Base-by-base conservation (phyloP, 2,113 vertebrate genomes). In the Anser brachyrhynchus region DNA sequence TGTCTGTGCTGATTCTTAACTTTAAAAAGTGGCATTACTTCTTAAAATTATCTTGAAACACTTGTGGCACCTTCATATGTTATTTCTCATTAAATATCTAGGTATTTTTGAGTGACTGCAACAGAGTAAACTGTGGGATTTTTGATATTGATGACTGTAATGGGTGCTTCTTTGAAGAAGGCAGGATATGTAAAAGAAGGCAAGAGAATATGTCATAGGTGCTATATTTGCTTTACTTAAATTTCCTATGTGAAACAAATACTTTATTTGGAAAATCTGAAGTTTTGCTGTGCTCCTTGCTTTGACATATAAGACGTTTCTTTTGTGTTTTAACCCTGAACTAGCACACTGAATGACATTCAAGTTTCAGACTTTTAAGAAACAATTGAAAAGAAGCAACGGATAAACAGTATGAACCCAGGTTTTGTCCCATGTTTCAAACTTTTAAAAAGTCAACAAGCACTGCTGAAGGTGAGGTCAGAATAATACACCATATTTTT, bases 311-410 rank as follows among this genome's bases (percentile, higher is more conserved):
- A 26, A 69, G 6, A 33, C 23, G 18, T 81, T 89, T 77, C 3
- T 26, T 84, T 80, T 80, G 15, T 49, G 15, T 62, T 89, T 88
- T 90, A 58, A 9, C 20, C 51, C 28, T 80, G 64, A 25, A 59
- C 54, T 54, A 43, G 14, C 0, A 0, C 79, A 26, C 11, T 72
- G 54, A 83, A 80, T 70, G 10, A 6, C 4, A 46, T 75, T 14
- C 0, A 2, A 11, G 17, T 92, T 86, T 90, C 93, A 80, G 55
- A 13, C 22, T 62, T 95, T 19, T 70, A 67, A 69, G 33, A 26
- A 54, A 15, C 8, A 52, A 3, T 29, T 86, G 22, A 76, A 23
- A 79, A 84, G 62, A 57, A 26, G 16, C 66, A 35, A 43, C 66
- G 41, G 55, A 31, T 77, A 66, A 3, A 17, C 33, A 80, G 49